These are phyloP conservation scores for Eretmocerus hayati DNA, from an alignment of 2,888 invertebrate genomes.

Conservation along the genomic window DNA sequence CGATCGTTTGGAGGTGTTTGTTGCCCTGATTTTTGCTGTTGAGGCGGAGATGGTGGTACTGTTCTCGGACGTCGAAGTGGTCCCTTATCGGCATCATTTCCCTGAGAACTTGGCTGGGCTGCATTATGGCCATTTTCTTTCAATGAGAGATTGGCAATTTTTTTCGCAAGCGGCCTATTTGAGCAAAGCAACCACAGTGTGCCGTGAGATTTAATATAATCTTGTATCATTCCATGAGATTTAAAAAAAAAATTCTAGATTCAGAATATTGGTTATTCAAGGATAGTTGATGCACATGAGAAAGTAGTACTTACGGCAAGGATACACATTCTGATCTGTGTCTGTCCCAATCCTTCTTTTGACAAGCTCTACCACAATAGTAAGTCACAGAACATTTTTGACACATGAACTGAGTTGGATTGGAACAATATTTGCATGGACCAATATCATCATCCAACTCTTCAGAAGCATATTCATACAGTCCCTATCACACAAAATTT, in stretches of 20 bases:
- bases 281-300: too few species aligned
- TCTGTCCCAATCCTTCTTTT: constrained; percentile 34
- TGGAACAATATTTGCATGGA: constrained; percentile 29
- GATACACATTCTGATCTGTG: constrained; percentile 33
- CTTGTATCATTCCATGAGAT: not conserved
- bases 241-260: constrained; percentile 13
- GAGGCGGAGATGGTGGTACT: not conserved
- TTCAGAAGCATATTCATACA: constrained; percentile 33
- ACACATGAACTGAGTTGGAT: constrained; percentile 27
- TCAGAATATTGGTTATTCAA: too few species aligned
- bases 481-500: constrained; percentile 24
- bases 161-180: constrained; percentile 15
- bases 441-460: constrained; percentile 23
- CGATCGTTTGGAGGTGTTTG: not conserved
- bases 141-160: not conserved
- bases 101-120: not conserved
- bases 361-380: constrained; percentile 38
- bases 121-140: not conserved
- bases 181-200: constrained; percentile 12
- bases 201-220: not conserved
- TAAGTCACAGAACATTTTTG: constrained; percentile 26
- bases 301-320: constrained; percentile 39
- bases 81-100: not conserved
- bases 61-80: not conserved
- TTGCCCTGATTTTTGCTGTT: not conserved